Evolutionary conservation across 1,140 invertebrate species (phyloP), one percentile per base, ranked within the genome.

Genomic region (Orussus abietinus): DNA sequence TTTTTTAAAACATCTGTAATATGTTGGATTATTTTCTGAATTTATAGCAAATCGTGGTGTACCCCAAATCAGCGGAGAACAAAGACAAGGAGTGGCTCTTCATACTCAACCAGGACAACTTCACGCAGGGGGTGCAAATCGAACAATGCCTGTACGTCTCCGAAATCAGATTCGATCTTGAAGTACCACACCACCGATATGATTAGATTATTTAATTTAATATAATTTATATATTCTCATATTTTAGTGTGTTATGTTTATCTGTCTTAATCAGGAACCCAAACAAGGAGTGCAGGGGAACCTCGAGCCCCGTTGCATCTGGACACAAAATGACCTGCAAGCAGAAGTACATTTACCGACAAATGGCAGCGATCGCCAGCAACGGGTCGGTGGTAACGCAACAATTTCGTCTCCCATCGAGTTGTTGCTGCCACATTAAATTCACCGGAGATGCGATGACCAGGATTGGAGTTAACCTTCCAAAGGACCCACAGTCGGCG

Each of bases 331-430:
- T 79, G 0, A 55, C 48, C 0, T 85, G 83, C 60, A 76, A 76
- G 49, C 83, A 85, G 49, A 81, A 81, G 50, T 84, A 76, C 47
- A 77, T 80, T 26, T 75, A 77, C 34, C 64, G 79, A 17, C 69
- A 74, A 34, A 62, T 83, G 45, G 39, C 78, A 4, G 76, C 77
- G 3, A 32, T 83, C 4, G 67, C 69, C 12, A 58, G 66, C 3
- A 62, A 72, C 15, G 77, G 77, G 2, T 46, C 63, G 40, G 62
- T 76, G 0, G 57, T 69, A 13, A 60, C 74, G 4, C 75, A 77
- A 45, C 59, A 65, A 13, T 82, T 81, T 45, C 60, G 65, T 55
- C 69, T 84, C 37, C 81, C 82, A 3, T 79, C 80, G 5, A 83
- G 80, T 44, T 84, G 82, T 52, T 78, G 78, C 25, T 84, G 82